Base-by-base conservation (phyloP, 2,113 vertebrate genomes). In the Ptyas mucosa region DNA sequence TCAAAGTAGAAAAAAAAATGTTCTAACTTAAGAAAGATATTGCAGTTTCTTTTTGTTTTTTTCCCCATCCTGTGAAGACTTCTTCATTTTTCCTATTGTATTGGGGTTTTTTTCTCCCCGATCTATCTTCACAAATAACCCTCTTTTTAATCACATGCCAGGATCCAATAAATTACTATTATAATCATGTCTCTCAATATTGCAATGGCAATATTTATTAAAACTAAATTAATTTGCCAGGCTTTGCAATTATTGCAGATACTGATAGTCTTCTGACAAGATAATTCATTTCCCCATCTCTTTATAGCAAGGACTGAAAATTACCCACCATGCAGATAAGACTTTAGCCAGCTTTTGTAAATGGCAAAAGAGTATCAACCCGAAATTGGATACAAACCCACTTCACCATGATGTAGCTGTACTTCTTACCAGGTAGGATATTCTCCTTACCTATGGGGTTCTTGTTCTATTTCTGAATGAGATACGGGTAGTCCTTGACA, bases 301-400 rank as follows among this genome's bases (percentile, higher is more conserved):
- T 86, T 87, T 91, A 92, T 96, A 98, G 98, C 97, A 98, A 98
- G 99, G 97, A 14, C 93, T 99, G 96, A 99, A 99, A 97, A 99
- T 99, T 91, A 97, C 98, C 94, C 99, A 99, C 93, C 98, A 99
- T 51, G 99, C 99, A 43, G 99, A 99, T 97, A 98, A 98, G 90
- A 99, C 99, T 9, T 95, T 99, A 96, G 95, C 97, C 94, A 99
- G 99, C 96, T 99, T 99, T 98, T 99, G 99, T 95, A 98, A 98
- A 89, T 99, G 99, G 99, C 99, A 99, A 96, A 99, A 99, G 96
- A 99, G 98, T 90, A 97, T 99, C 90, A 99, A 99, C 92, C 99
- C 99, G 3, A 99, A 98, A 97, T 99, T 98, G 58, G 99, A 99
- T 91, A 96, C 98, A n/a, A 99, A 99, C 93, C 99, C 99, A 1